Evolutionary conservation across 2,113 vertebrate genomes (phyloP).

Genomic region (Sinocyclocheilus maitianheensis): DNA sequence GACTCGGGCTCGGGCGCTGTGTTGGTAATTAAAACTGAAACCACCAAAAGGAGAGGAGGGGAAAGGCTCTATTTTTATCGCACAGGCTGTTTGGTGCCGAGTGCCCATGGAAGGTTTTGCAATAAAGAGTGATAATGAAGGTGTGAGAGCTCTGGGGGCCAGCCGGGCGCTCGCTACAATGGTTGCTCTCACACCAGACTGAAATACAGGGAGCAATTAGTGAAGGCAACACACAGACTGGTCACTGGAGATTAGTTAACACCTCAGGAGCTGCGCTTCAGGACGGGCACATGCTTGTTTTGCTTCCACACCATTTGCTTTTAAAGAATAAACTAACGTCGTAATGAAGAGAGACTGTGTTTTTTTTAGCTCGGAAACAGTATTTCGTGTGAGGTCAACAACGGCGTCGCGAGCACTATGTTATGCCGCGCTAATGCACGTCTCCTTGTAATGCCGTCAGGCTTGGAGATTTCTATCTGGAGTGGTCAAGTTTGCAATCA

Average conservation of each 20-base stretch:
- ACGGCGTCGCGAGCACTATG: constrained; percentile 23
- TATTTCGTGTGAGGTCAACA: constrained; percentile 45
- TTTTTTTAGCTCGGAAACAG: constrained; percentile 71
- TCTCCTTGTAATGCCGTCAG: constrained; percentile 36
- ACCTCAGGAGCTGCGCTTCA: constrained; percentile 82
- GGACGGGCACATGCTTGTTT: constrained; percentile 77
- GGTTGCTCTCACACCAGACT: constrained; percentile 89
- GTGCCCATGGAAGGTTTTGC: constrained; percentile 87
- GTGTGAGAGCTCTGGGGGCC: constrained; percentile 89
- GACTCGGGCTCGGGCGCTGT: constrained; percentile 84
- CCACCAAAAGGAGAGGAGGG: constrained; percentile 82
- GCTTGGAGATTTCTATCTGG: constrained; percentile 46
- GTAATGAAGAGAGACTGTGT: constrained; percentile 64
- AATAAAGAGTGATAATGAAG: constrained; percentile 99
- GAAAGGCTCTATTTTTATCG: constrained; percentile 91
- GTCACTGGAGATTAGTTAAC: constrained; percentile 87
- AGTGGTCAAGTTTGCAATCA: constrained; percentile 43
- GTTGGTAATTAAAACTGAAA: constrained; percentile 94
- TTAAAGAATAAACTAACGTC: constrained; percentile 58
- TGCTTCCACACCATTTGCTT: constrained; percentile 66
- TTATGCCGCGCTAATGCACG: constrained; percentile 16
- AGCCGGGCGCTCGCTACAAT: constrained; percentile 84
- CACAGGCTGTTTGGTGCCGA: constrained; percentile 87
- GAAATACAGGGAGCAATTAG: constrained; percentile 88
- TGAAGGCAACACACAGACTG: constrained; percentile 85